Evolutionary conservation across 37 sponge, comb jelly and placozoan species (phyloP).

Genomic region (Geodia barretti): DNA sequence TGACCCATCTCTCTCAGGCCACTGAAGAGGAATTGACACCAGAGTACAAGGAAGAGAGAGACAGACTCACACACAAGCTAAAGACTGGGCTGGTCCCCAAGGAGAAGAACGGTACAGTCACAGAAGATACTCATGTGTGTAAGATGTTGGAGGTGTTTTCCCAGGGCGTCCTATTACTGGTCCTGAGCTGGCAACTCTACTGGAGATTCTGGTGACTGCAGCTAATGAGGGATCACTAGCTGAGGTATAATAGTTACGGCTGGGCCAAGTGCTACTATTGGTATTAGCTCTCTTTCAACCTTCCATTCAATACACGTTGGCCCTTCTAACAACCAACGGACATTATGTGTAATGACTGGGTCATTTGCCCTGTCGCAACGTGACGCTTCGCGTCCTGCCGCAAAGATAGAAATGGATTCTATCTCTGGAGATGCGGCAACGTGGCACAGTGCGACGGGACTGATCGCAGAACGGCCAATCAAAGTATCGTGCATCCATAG

Average conservation of each 20-base stretch:
- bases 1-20: constrained; percentile 21
- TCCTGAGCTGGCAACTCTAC: constrained; percentile 82
- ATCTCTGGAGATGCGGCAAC: too few species aligned
- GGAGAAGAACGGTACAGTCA: constrained; percentile 80
- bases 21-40: constrained; percentile 80
- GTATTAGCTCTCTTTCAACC: background rate
- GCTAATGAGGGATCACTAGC: constrained; percentile 92
- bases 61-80: constrained; percentile 49
- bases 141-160: too few species aligned
- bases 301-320: too few species aligned
- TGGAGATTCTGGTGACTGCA: constrained; percentile 84
- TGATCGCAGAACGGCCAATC: too few species aligned
- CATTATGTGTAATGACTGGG: background rate
- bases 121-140: too few species aligned
- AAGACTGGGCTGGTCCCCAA: constrained; percentile 68
- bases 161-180: constrained; percentile 79
- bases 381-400: too few species aligned
- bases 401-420: too few species aligned
- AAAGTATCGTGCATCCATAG: too few species aligned
- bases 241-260: too few species aligned
- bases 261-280: background rate
- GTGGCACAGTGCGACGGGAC: too few species aligned
- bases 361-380: background rate
- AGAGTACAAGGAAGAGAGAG: constrained; percentile 86
- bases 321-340: too few species aligned